These are phyloP conservation scores for Crocodylus rhombifer DNA, from an alignment of 2,797 vertebrate genomes.

Conservation along the genomic window DNA sequence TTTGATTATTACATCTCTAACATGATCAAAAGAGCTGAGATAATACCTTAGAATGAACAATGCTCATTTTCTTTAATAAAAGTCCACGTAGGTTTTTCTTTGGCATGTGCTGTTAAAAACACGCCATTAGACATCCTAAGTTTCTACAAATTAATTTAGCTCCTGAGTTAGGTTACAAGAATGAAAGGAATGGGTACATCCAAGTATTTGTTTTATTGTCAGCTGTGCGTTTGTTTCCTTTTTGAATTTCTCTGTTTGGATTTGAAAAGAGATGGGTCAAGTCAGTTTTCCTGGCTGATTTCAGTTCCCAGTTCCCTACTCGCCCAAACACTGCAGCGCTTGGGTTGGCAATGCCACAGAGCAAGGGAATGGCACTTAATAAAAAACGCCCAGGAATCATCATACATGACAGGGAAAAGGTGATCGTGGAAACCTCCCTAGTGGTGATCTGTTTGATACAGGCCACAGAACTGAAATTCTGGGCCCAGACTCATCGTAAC, in stretches of 20 bases:
- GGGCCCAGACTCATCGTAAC: not conserved
- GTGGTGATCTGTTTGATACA: not conserved
- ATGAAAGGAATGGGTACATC: not conserved
- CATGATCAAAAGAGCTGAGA: not conserved
- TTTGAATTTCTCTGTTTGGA: not conserved
- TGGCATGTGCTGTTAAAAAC: not conserved
- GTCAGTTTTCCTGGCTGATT: not conserved
- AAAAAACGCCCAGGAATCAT: conserved; percentile 47
- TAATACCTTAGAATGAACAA: not conserved
- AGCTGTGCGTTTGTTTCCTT: not conserved
- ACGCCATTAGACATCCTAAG: not conserved
- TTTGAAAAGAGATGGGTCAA: not conserved
- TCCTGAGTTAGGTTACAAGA: not conserved
- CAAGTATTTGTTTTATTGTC: not conserved
- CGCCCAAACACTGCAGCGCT: not conserved
- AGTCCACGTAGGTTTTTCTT: not conserved
- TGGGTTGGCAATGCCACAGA: not conserved
- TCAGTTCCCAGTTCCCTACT: conserved; percentile 20
- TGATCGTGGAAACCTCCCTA: conserved; percentile 8
- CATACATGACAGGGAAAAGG: conserved; percentile 25
- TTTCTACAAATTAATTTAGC: not conserved
- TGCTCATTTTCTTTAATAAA: not conserved
- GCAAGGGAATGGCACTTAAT: conserved; percentile 31
- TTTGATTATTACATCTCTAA: not conserved
- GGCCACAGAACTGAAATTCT: conserved; percentile 19